phyloP scores from a whole-genome alignment of 2,797 vertebrate genomes.

The Sylvilagus floridanus region DNA sequence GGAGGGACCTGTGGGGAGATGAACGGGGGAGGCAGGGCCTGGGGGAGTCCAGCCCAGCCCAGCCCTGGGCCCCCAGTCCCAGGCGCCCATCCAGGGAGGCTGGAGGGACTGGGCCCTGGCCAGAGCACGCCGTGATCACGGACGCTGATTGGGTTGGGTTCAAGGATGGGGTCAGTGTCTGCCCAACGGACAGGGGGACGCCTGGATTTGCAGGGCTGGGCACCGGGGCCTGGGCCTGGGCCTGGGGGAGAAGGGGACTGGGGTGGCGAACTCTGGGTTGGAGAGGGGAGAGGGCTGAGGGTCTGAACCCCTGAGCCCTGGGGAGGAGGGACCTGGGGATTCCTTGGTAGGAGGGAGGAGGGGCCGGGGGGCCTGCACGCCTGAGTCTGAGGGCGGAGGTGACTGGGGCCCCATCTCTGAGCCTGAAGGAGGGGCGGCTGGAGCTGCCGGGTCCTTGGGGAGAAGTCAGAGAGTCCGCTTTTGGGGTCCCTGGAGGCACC shows the following conservation, averaged over 20 bases:
- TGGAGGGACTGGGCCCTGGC: constrained; percentile 61
- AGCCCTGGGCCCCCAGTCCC: constrained; percentile 51
- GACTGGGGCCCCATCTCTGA: neutral
- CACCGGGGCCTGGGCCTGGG: neutral
- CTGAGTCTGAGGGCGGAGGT: neutral
- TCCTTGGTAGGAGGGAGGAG: neutral
- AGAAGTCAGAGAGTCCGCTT: neutral
- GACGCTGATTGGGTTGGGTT: constrained; percentile 58
- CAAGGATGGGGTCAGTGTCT: constrained; percentile 75
- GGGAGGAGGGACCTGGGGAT: neutral
- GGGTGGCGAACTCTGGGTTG: neutral
- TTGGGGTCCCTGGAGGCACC: neutral
- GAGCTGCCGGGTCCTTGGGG: neutral
- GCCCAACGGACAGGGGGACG: neutral
- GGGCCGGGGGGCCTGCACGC: neutral
- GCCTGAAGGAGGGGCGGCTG: neutral
- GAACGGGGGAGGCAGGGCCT: constrained; percentile 67
- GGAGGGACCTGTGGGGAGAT: constrained; percentile 78
- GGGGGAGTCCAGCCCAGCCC: constrained; percentile 59
- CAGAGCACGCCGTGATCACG: constrained; percentile 71
- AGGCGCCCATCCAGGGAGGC: constrained; percentile 74
- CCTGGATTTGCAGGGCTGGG: neutral
- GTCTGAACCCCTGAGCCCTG: neutral
- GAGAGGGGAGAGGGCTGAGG: too few species aligned
- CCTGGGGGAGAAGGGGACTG: neutral